These are phyloP conservation scores for Hyperoplus immaculatus DNA, from an alignment of 2,797 vertebrate species.

Conservation along the genomic window DNA sequence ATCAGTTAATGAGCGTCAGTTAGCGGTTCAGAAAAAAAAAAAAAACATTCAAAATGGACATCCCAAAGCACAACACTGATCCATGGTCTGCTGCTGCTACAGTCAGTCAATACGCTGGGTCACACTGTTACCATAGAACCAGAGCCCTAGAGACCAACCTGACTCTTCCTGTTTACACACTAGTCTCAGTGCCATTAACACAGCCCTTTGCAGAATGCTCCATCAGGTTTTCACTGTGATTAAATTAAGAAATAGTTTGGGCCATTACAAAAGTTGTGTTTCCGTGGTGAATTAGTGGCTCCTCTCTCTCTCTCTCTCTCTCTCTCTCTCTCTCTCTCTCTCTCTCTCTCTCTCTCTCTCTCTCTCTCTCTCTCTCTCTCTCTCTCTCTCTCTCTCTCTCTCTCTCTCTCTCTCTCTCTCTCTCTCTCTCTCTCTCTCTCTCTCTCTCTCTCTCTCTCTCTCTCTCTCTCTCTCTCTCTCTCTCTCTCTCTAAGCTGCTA, in stretches of 20 bases:
- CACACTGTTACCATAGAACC: background rate
- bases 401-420: too few relatives aligned
- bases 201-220: background rate
- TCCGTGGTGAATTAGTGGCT: slow-evolving; percentile 41
- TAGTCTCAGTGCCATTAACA: background rate
- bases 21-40: too few relatives aligned
- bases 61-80: background rate
- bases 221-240: slow-evolving; percentile 4
- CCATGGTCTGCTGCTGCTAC: background rate
- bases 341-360: too few relatives aligned
- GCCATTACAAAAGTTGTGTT: slow-evolving; percentile 23
- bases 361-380: background rate
- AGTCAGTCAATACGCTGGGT: background rate
- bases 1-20: too few relatives aligned
- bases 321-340: too few relatives aligned
- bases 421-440: background rate
- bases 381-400: too few relatives aligned
- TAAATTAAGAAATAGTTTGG: slow-evolving; percentile 22
- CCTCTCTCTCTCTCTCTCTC: background rate
- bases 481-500: background rate
- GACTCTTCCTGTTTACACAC: background rate
- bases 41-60: too few relatives aligned
- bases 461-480: too few relatives aligned
- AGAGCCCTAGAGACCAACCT: background rate
- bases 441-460: too few relatives aligned